A percentile compares a stretch with the other conserved stretches of the same genome.
phyloP scores from a whole-genome alignment of 2,797 vertebrate species.

The Manis pentadactyla region DNA sequence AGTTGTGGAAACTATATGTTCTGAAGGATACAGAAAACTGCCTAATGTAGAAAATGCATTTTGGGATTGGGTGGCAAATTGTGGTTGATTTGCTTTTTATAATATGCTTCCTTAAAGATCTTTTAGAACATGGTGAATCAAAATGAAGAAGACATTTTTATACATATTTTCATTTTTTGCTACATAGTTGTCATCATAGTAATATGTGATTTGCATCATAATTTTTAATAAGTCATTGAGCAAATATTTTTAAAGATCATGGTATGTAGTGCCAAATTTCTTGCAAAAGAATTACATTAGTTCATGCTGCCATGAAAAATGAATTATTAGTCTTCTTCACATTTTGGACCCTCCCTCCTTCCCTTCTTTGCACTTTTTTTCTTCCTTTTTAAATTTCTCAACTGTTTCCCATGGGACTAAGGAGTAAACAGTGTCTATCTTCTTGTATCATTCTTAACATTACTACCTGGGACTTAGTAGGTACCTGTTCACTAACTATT shows the following conservation, averaged over 20 bases:
- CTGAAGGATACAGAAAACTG: background rate
- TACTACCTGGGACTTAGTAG: background rate
- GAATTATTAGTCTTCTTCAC: background rate
- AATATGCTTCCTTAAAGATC: background rate
- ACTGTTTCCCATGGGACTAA: background rate
- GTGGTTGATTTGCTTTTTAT: constrained; percentile 15
- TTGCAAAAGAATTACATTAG: background rate
- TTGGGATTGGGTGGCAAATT: background rate
- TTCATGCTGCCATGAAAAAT: background rate
- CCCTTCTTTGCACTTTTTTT: too few species aligned
- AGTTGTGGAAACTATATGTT: background rate
- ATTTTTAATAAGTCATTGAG: constrained; percentile 62
- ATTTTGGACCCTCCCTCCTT: background rate
- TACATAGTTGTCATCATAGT: background rate
- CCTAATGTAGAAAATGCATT: background rate
- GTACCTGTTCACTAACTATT: background rate
- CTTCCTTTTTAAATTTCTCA: background rate
- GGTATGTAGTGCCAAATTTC: constrained; percentile 15
- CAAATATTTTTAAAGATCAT: constrained; percentile 55
- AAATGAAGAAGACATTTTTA: background rate
- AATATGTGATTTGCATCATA: constrained; percentile 15
- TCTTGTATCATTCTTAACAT: background rate
- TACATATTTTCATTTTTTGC: constrained; percentile 7
- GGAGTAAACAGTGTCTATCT: background rate
- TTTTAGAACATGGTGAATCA: constrained; percentile 27